Base-by-base conservation (phyloP, 2,113 vertebrate genomes). In the Chaenocephalus aceratus region DNA sequence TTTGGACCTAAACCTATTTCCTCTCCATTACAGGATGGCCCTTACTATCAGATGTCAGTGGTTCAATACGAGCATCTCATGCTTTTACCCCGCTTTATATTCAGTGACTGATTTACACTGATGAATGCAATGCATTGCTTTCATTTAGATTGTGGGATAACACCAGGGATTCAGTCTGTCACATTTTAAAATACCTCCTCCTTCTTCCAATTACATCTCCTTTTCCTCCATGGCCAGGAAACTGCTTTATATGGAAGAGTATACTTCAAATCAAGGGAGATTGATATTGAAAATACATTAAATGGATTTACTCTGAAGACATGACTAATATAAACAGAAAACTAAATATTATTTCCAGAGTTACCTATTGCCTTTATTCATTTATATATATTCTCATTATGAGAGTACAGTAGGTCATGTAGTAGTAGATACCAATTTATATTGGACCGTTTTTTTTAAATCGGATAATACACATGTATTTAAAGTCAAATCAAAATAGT, bases 61-160 rank as follows among this genome's bases (percentile, higher is more conserved):
- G 4, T 21, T 62, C 6, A 63, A 36, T 59, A 26, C 16, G 54
- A 23, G 18, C 45, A 61, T 5, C 3, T 51, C 30, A 34, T 49
- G 5, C 21, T 58, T 76, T 49, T 26, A 13, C 4, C 46, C 45
- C 44, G 4, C 23, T 79, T 69, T 10, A 67, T 70, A 70, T 53
- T 60, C 63, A 75, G 16, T 10, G 26, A 48, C 44, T 63, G 45
- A 30, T 56, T 72, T 59, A 61, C 21, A 57, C 56, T 75, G 66
- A 76, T 54, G 21, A 51, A 62, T 53, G 53, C 53, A 60, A 49
- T 80, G 41, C 8, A 36, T 54, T 2, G 7, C n/a, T 51, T 36
- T 21, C 52, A 65, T 30, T 46, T 62, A 66, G 10, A 23, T 15
- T 13, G 36, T 54, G n/a, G 10, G 41, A 46, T 70, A 49, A 68